phyloP scores from a whole-genome alignment of 2,797 vertebrate species.

The Rhabdophis nuchalis region DNA sequence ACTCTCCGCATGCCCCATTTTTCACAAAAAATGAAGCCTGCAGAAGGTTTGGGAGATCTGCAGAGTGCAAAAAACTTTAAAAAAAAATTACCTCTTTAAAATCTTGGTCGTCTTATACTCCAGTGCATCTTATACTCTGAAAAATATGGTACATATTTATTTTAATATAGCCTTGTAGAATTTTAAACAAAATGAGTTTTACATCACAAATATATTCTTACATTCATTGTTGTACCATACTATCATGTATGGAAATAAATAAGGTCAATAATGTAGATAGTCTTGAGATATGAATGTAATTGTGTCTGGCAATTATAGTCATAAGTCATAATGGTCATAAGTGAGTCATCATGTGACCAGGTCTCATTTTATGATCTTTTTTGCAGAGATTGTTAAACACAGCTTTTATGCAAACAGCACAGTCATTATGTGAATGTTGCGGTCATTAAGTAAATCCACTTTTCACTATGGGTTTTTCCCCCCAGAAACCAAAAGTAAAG shows the following conservation, averaged over 20 bases:
- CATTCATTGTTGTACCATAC: not conserved
- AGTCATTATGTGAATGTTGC: not conserved
- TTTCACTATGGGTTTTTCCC: not conserved
- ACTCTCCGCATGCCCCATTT: no score
- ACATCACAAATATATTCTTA: not conserved
- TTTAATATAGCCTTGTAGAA: not conserved
- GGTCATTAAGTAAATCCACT: not conserved
- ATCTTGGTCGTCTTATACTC: no score
- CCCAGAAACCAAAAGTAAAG: not conserved
- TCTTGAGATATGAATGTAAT: not conserved
- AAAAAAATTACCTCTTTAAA: no score
- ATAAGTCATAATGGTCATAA: not conserved
- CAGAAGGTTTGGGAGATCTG: no score
- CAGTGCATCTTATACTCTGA: no score
- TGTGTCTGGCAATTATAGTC: not conserved
- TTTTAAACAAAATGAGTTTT: conserved; percentile 3
- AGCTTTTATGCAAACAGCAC: not conserved
- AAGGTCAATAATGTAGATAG: not conserved
- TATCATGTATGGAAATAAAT: not conserved
- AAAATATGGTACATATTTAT: not conserved
- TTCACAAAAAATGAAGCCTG: no score
- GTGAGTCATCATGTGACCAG: not conserved
- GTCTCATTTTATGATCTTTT: not conserved
- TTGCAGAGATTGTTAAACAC: not conserved
- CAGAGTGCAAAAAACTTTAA: no score